A percentile compares a stretch with the other conserved stretches of the same genome.
phyloP scores from a whole-genome alignment of 2,888 invertebrate species.

The Zelleria hepariella region DNA sequence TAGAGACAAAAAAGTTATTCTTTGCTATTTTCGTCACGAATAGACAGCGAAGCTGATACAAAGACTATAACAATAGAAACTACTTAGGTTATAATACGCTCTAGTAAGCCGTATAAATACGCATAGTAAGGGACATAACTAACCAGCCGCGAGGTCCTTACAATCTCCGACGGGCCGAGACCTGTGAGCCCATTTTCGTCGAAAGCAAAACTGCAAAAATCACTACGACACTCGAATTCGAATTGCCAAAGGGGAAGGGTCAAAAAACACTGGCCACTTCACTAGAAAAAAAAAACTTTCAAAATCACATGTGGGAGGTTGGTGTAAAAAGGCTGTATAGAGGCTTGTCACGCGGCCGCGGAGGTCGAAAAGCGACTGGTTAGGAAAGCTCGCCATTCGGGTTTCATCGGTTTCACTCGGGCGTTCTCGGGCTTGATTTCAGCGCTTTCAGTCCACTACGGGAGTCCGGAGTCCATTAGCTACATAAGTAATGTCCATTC shows the following conservation, averaged over 20 bases:
- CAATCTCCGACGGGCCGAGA: slow-evolving; percentile 18
- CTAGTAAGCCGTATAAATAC: neutral
- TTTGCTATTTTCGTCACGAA: too few relatives aligned
- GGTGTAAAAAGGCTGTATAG: slow-evolving; percentile 20
- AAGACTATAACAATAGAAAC: too few relatives aligned
- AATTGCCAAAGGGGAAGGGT: neutral
- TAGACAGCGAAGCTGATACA: too few relatives aligned
- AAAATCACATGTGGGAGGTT: slow-evolving; percentile 35
- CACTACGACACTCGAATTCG: neutral
- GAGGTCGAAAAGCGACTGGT: slow-evolving; percentile 40
- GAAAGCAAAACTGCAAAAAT: neutral
- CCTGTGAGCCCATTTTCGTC: slow-evolving; percentile 35
- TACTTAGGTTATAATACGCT: too few relatives aligned
- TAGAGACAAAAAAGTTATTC: too few relatives aligned
- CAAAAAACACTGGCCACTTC: slow-evolving; percentile 30
- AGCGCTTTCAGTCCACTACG: slow-evolving; percentile 9
- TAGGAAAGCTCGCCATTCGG: slow-evolving; percentile 2
- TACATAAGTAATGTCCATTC: slow-evolving; percentile 16
- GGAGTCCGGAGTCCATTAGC: slow-evolving; percentile 17
- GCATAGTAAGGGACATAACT: neutral
- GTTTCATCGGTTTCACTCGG: slow-evolving; percentile 14
- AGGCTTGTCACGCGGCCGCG: slow-evolving; percentile 26
- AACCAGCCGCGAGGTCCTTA: neutral
- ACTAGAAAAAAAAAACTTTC: slow-evolving; percentile 49
- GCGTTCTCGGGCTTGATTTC: slow-evolving; percentile 13